Evolutionary conservation across 2,797 vertebrate genomes (phyloP), one percentile per base, ranked within the genome.

Genomic region (Florisuga fusca): DNA sequence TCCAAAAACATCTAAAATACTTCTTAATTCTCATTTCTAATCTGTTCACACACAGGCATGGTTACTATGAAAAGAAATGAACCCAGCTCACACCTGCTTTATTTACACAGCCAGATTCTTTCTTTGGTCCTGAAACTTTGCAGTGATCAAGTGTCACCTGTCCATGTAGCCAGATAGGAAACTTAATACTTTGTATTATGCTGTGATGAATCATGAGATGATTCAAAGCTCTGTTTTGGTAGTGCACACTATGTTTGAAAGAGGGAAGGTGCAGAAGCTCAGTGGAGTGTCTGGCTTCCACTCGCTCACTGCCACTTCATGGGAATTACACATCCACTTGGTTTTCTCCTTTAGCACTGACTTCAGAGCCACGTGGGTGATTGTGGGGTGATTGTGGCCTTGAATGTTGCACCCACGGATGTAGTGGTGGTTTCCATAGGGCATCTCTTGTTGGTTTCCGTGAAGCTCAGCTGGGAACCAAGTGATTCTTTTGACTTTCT

Each of bases 141-240:
- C 63, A 84, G 34, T 1, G 7, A 33, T 72, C 77, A 3, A 29
- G 18, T 93, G 76, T 68, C 91, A 69, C 77, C 73, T 90, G 63
- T 31, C 87, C 29, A 0, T 82, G 94, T 61, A 90, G 93, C 74
- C 68, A 53, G 92, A 90, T 21, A 76, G 69, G 87, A 76, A 69
- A 87, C 61, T 33, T 63, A 66, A 67, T 69, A 4, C 77, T 36
- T 87, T 0, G 0, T 90, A 48, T 75, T 92, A 12, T 34, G 84
- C 81, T 76, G 8, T 7, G 69, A 12, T 86, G 85, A 95, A 92
- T 93, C 93, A 92, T 14, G 19, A 74, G 61, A 11, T 88, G 89
- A 94, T 90, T 78, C 69, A 88, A 93, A 76, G 76, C 15, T 84
- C 76, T 93, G 12, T 90, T 95, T 93, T 77, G 51, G 69, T 58